Base-by-base conservation (phyloP, 1,140 invertebrate species). In the Harpegnathos saltator region DNA sequence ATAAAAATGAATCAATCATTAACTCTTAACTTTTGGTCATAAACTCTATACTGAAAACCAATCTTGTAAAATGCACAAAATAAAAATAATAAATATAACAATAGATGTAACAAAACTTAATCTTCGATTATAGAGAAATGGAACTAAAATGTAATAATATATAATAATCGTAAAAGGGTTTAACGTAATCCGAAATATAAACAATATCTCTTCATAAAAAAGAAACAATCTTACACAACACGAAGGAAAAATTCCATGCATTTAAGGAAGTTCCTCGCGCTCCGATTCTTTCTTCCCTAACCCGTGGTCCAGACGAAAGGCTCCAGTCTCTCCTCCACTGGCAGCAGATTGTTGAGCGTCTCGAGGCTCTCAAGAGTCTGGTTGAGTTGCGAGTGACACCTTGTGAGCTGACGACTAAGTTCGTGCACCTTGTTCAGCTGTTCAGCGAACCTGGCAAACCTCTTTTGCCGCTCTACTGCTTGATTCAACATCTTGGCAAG, bases 241-340 rank as follows among this genome's bases (percentile, higher is more conserved):
- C 38, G 38, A 44, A 9, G 56, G n/a, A n/a, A 58, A 58, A 58
- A 58, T 58, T 44, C 38, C 38, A 44, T 9, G 3, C 38, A 44
- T 11, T 33, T 44, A 44, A 9, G 38, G 7, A 9, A 44, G 38
- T 44, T 44, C 38, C 38, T 44, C 38, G 38, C 38, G 11, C 9
- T 44, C 38, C 38, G 33, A 33, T 11, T 44, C 38, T 44, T 11
- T 44, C 38, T 44, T 44, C 38, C 38, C 95, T 93, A 97, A 91
- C 96, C 97, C 63, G 97, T 97, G 9, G 97, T 97, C 98, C 97
- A 98, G 12, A 98, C 96, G 93, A 99, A 99, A 0, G 98, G 97
- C 94, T 99, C 98, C 22, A 99, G 91, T 52, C 97, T 95, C 82
- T 98, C 97, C 48, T 97, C 96, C 62, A 97, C 94, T 7, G 98